These are phyloP conservation scores for Drosophila lacertosa DNA, from an alignment of 1,140 invertebrate species.

Conservation along the genomic window DNA sequence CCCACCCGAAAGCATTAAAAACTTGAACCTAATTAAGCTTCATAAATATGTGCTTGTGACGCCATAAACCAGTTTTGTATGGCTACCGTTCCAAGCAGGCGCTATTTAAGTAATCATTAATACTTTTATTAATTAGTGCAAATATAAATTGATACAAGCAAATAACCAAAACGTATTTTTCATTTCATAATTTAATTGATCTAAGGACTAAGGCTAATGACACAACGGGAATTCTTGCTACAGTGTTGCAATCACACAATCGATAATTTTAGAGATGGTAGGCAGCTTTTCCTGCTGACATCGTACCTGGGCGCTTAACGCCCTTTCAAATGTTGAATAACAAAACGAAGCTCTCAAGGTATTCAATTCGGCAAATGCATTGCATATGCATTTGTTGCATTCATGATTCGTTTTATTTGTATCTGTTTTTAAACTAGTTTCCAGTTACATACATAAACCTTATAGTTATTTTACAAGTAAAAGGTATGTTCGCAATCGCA, in stretches of 20 bases:
- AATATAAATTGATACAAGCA: conserved; percentile 10
- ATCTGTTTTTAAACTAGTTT: conserved; percentile 49
- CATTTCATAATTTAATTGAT: neutral
- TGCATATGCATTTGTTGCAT: conserved; percentile 22
- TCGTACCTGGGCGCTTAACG: neutral
- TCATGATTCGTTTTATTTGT: conserved; percentile 40
- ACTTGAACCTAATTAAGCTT: conserved; percentile 3
- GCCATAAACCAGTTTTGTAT: conserved; percentile 14
- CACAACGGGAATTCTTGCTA: neutral
- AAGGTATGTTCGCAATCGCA: conserved; percentile 45
- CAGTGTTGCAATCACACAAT: neutral
- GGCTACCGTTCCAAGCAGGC: conserved; percentile 12
- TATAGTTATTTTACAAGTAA: conserved; percentile 50
- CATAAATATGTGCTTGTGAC: conserved; percentile 19
- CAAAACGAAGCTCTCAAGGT: conserved; percentile 5
- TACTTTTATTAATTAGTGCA: conserved; percentile 24
- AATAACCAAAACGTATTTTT: neutral
- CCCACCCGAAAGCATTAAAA: neutral
- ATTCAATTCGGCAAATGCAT: conserved; percentile 28
- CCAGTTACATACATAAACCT: conserved; percentile 51
- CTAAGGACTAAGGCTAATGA: neutral
- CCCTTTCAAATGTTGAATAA: neutral
- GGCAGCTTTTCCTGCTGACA: neutral
- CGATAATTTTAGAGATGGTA: neutral
- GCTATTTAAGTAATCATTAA: conserved; percentile 1